Evolutionary conservation across 2,888 invertebrate genomes (phyloP).

Genomic region (Macropis europaea): DNA sequence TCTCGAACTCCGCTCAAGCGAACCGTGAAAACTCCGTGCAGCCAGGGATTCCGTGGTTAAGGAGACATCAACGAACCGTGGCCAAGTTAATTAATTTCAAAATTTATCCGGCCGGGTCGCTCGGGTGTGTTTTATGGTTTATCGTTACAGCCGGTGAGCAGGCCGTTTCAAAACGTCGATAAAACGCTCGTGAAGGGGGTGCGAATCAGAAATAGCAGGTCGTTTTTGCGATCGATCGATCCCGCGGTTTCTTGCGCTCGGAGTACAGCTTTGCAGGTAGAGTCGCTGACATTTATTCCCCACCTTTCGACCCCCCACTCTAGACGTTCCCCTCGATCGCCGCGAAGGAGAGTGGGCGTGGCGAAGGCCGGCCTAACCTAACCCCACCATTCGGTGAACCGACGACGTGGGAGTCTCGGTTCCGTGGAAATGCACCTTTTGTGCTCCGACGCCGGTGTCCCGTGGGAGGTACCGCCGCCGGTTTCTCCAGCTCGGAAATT

Average conservation of each 20-base stretch:
- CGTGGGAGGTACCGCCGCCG: not conserved
- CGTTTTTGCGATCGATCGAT: not conserved
- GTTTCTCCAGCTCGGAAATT: conserved; percentile 10
- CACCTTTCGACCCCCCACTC: conserved; percentile 31
- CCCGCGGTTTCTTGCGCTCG: not conserved
- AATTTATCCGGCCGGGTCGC: not conserved
- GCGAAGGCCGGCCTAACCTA: conserved; percentile 62
- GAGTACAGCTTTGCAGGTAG: not conserved
- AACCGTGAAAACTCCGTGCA: conserved; percentile 1
- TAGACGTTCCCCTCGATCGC: conserved; percentile 26
- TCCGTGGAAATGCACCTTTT: conserved; percentile 28
- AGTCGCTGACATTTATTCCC: conserved; percentile 21
- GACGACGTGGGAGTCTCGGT: conserved; percentile 56
- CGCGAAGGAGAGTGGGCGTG: conserved; percentile 66
- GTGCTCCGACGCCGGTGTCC: conserved; percentile 2
- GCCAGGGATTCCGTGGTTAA: not conserved
- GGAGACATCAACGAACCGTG: conserved; percentile 22
- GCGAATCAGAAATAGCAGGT: not conserved
- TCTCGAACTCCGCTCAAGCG: not conserved
- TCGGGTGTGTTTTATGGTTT: not conserved
- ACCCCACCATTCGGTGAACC: conserved; percentile 59
- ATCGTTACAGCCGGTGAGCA: not conserved
- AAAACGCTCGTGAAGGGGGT: not conserved
- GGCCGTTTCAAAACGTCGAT: not conserved
- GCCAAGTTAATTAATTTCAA: not conserved